These are phyloP conservation scores for Chloebia gouldiae DNA, from an alignment of 2,113 vertebrate genomes.

Conservation along the genomic window DNA sequence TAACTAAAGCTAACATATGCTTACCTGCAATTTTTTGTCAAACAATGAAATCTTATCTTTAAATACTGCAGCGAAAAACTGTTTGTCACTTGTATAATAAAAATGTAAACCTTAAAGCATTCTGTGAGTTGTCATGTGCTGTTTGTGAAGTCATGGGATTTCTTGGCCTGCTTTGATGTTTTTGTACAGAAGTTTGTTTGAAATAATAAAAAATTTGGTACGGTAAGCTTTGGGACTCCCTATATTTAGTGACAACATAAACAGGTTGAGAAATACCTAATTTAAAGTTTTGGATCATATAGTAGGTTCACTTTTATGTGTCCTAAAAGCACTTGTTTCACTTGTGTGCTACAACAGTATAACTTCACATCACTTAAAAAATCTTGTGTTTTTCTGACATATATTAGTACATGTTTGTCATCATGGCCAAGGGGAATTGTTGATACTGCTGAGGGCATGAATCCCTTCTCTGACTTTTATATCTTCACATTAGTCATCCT, in stretches of 20 bases:
- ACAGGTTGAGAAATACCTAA: not conserved
- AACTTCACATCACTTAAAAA: not conserved
- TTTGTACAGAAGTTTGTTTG: slow-evolving; percentile 72
- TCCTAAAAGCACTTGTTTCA: not conserved
- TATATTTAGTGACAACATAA: not conserved
- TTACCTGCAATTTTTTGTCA: slow-evolving; percentile 30
- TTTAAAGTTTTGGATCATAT: not conserved
- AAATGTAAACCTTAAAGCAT: slow-evolving; percentile 36
- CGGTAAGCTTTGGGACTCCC: slow-evolving; percentile 24
- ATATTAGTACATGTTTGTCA: not conserved
- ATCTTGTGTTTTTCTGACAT: not conserved
- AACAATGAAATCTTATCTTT: slow-evolving; percentile 38
- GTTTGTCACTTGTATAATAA: slow-evolving; percentile 55
- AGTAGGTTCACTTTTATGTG: not conserved
- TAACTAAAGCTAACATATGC: slow-evolving; percentile 23
- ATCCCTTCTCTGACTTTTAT: not conserved
- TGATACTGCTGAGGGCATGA: not conserved
- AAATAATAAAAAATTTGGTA: slow-evolving; percentile 74
- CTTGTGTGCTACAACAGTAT: not conserved
- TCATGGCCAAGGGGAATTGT: not conserved
- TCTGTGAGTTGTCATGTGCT: slow-evolving; percentile 42
- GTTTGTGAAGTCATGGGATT: slow-evolving; percentile 47
- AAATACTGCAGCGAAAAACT: slow-evolving; percentile 20
- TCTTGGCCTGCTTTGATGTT: slow-evolving; percentile 54
- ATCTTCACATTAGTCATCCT: not conserved